Conservation (phyloP, 2,797 vertebrate species). For the Pangasius mekongensis region DNA sequence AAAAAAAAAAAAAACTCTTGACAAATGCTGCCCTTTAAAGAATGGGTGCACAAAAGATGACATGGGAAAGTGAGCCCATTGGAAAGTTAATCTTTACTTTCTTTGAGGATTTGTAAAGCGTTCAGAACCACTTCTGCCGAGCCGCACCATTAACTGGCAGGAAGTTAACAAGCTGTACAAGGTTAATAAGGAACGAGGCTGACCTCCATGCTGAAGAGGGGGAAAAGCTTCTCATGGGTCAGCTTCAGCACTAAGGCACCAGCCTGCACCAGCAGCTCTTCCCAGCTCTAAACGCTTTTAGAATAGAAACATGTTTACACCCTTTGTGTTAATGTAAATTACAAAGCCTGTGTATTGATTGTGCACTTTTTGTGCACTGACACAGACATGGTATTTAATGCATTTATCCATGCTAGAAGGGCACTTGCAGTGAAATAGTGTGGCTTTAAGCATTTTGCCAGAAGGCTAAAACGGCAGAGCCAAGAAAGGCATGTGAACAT, state of each 20-base stretch:
- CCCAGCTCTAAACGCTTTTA: neutral
- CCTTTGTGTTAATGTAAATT: neutral
- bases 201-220: constrained; percentile 24
- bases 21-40: neutral
- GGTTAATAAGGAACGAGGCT: constrained; percentile 13
- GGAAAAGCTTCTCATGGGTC: neutral
- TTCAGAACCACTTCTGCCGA: constrained; percentile 28
- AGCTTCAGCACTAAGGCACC: constrained; percentile 8
- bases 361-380: neutral
- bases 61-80: neutral
- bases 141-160: constrained; percentile 48
- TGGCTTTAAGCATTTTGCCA: neutral
- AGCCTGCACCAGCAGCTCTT: neutral
- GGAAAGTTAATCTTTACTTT: constrained; percentile 48
- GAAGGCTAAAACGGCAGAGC: neutral
- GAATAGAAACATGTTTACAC: neutral
- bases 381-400: neutral
- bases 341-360: neutral
- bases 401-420: neutral
- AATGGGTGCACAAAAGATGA: neutral
- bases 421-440: neutral
- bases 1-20: neutral
- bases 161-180: constrained; percentile 46
- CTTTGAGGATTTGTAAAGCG: constrained; percentile 28
- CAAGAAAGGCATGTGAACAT: neutral